phyloP scores from a whole-genome alignment of 2,113 vertebrate genomes.

The Pavo muticus region DNA sequence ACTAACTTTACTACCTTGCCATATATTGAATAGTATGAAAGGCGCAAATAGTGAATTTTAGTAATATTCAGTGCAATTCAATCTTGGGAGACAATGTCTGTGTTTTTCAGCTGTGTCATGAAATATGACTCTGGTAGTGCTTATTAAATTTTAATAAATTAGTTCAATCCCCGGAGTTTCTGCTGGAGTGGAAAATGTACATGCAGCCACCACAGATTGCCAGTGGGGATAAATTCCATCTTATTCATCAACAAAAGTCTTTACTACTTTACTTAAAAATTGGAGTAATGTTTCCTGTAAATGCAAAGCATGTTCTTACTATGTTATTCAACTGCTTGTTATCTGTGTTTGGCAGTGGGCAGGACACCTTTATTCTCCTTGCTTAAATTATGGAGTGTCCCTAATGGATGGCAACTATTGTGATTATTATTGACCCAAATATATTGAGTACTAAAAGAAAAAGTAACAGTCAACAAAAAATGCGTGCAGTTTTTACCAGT shows the following conservation, averaged over 20 bases:
- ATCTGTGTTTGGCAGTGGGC: not conserved
- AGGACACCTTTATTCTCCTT: not conserved
- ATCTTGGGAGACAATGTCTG: not conserved
- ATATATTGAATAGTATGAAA: not conserved
- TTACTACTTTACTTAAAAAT: not conserved
- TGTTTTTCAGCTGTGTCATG: constrained; percentile 44
- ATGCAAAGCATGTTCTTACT: not conserved
- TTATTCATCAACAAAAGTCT: not conserved
- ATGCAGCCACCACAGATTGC: not conserved
- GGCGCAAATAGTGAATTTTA: not conserved
- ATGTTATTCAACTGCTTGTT: not conserved
- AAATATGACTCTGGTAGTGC: constrained; percentile 18
- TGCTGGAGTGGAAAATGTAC: constrained; percentile 22
- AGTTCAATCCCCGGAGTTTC: not conserved
- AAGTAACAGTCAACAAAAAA: not conserved
- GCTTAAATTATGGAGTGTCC: not conserved
- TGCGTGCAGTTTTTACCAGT: not conserved
- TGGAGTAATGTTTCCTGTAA: constrained; percentile 29
- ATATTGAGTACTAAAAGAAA: not conserved
- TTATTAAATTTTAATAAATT: constrained; percentile 45
- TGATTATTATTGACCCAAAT: not conserved
- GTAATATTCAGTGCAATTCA: not conserved
- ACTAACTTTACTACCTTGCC: not conserved
- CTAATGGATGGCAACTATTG: not conserved
- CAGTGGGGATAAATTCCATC: constrained; percentile 12